Conservation (phyloP, 2,888 invertebrate species). For the Cheilosia vernalis region DNA sequence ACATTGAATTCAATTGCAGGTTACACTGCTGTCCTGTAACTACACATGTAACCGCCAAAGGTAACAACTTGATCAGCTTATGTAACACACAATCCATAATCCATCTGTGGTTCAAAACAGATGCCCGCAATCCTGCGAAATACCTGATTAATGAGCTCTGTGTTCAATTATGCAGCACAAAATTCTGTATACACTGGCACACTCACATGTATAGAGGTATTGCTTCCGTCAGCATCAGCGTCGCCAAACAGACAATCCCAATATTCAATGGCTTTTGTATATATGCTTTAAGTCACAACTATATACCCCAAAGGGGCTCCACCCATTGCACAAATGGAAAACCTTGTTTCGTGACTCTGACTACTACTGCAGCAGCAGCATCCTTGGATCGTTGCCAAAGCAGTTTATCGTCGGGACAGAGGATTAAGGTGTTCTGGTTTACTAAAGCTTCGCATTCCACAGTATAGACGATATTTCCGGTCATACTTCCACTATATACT, state of each 20-base stretch:
- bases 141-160: slow-evolving; percentile 58
- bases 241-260: slow-evolving; percentile 38
- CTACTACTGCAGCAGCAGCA: slow-evolving; percentile 53
- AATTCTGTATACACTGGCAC: slow-evolving; percentile 10
- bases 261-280: slow-evolving; percentile 48
- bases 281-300: slow-evolving; percentile 46
- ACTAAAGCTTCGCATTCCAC: slow-evolving; percentile 44
- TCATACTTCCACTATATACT: background rate
- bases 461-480: slow-evolving; percentile 11
- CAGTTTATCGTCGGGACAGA: slow-evolving; percentile 68
- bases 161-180: slow-evolving; percentile 64
- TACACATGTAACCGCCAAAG: slow-evolving; percentile 29
- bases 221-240: slow-evolving; percentile 32
- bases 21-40: background rate
- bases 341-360: slow-evolving; percentile 34
- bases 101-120: slow-evolving; percentile 59
- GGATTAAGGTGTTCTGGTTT: slow-evolving; percentile 66
- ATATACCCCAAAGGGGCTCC: slow-evolving; percentile 35
- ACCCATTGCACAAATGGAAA: slow-evolving; percentile 25
- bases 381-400: slow-evolving; percentile 70
- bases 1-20: background rate
- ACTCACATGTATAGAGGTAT: background rate
- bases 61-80: slow-evolving; percentile 39
- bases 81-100: slow-evolving; percentile 34
- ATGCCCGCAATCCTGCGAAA: slow-evolving; percentile 55